Evolutionary conservation across 2,888 invertebrate species (phyloP).

Genomic region (Automeris io): DNA sequence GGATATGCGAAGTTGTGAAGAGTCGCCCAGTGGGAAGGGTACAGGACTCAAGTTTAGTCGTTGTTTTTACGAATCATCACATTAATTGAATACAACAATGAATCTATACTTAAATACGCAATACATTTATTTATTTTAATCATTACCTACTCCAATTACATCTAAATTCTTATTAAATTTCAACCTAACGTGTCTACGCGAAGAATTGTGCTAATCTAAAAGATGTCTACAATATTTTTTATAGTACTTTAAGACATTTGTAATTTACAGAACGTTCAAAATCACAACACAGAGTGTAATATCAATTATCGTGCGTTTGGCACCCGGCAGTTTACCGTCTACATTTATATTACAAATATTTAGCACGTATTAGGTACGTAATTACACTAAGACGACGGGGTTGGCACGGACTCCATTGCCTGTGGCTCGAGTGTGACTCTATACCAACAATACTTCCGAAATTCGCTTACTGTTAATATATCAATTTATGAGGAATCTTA

Average conservation of each 20-base stretch:
- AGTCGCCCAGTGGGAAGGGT: slow-evolving; percentile 46
- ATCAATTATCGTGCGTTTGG: slow-evolving; percentile 71
- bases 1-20: slow-evolving; percentile 76
- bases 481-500: too few species aligned
- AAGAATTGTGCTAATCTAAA: slow-evolving; percentile 76
- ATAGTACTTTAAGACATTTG: slow-evolving; percentile 64
- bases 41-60: slow-evolving; percentile 61
- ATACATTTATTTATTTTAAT: slow-evolving; percentile 61
- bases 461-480: too few species aligned
- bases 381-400: slow-evolving; percentile 27
- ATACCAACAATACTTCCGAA: too few species aligned
- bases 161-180: slow-evolving; percentile 68
- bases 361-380: slow-evolving; percentile 50
- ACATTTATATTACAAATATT: slow-evolving; percentile 51
- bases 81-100: slow-evolving; percentile 68
- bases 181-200: slow-evolving; percentile 72
- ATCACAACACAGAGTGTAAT: slow-evolving; percentile 79
- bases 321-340: slow-evolving; percentile 58
- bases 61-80: slow-evolving; percentile 72
- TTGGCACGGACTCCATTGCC: slow-evolving; percentile 10
- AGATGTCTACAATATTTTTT: slow-evolving; percentile 67
- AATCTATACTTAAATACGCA: slow-evolving; percentile 57
- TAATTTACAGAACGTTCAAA: slow-evolving; percentile 76
- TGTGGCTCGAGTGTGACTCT: too few species aligned
- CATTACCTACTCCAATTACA: slow-evolving; percentile 57